Evolutionary conservation across 2,113 vertebrate species (phyloP).

Genomic region (Galeopterus variegatus): DNA sequence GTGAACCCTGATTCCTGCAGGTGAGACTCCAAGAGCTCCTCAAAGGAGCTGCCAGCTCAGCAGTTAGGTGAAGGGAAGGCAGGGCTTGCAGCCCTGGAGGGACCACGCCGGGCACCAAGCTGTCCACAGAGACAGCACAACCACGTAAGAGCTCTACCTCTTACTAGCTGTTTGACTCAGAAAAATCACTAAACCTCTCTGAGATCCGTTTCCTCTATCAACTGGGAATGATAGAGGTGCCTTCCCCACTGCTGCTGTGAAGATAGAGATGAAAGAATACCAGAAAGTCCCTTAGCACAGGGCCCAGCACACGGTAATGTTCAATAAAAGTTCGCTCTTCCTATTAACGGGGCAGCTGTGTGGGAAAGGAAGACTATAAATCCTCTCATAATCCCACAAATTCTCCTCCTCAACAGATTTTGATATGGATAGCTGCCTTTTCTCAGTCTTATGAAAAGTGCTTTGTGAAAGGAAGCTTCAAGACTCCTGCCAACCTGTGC

Average conservation of each 20-base stretch:
- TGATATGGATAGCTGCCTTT: not conserved
- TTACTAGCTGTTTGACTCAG: not conserved
- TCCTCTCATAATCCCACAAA: not conserved
- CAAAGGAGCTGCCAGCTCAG: not conserved
- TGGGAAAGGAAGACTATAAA: not conserved
- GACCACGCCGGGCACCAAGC: not conserved
- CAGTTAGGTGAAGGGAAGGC: not conserved
- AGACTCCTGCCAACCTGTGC: not conserved
- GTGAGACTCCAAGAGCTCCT: too few species aligned
- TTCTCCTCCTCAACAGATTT: not conserved
- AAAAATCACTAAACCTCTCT: not conserved
- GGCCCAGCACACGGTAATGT: not conserved
- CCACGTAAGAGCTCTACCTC: not conserved
- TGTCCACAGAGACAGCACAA: not conserved
- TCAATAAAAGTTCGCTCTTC: not conserved
- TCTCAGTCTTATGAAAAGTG: not conserved
- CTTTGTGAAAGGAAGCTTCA: not conserved
- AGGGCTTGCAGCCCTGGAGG: not conserved
- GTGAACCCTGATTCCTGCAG: not conserved
- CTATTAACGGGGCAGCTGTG: not conserved
- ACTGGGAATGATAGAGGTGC: fast-evolving
- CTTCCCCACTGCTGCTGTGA: not conserved
- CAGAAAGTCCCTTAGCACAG: not conserved
- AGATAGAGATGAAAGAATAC: too few species aligned
- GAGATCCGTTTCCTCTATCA: not conserved